A percentile compares a stretch with the other conserved stretches of the same genome.
These are phyloP conservation scores for Leucophenga montana DNA, from an alignment of 2,888 invertebrate species.

Conservation along the genomic window DNA sequence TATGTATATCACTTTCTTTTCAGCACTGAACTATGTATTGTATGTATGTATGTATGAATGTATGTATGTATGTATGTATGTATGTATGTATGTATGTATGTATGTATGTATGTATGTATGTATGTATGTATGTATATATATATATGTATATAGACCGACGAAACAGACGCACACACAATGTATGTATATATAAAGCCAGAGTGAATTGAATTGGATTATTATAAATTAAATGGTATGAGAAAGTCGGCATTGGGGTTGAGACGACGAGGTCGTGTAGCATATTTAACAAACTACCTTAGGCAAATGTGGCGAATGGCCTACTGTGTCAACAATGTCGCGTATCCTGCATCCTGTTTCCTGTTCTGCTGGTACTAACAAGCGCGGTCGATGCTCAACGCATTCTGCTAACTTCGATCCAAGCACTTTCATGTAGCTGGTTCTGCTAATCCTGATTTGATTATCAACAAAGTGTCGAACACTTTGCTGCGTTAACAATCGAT, in stretches of 20 bases:
- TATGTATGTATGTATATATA: slow-evolving; percentile 23
- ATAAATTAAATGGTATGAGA: background rate
- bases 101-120: slow-evolving; percentile 6
- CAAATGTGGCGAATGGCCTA: slow-evolving; percentile 33
- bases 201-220: slow-evolving; percentile 9
- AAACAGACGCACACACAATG: slow-evolving; percentile 9
- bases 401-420: slow-evolving; percentile 12
- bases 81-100: slow-evolving; percentile 1
- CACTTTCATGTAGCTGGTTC: slow-evolving; percentile 24
- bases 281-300: slow-evolving; percentile 44
- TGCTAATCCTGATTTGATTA: slow-evolving; percentile 24
- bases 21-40: no score
- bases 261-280: background rate
- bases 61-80: slow-evolving; percentile 17
- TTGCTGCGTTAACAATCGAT: slow-evolving; percentile 13
- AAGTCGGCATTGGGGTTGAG: background rate
- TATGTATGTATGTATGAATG: slow-evolving; percentile 10
- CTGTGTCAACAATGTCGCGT: slow-evolving; percentile 55
- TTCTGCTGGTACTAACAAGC: slow-evolving; percentile 35
- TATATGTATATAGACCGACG: no score
- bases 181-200: background rate
- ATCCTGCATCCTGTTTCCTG: slow-evolving; percentile 41
- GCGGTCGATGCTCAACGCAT: slow-evolving; percentile 33
- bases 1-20: no score
- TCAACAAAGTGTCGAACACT: slow-evolving; percentile 39